Percentiles rank a stretch among this genome's conserved stretches.
Evolutionary conservation across 2,888 invertebrate genomes (phyloP).

Genomic region (Temnothorax rugatulus): DNA sequence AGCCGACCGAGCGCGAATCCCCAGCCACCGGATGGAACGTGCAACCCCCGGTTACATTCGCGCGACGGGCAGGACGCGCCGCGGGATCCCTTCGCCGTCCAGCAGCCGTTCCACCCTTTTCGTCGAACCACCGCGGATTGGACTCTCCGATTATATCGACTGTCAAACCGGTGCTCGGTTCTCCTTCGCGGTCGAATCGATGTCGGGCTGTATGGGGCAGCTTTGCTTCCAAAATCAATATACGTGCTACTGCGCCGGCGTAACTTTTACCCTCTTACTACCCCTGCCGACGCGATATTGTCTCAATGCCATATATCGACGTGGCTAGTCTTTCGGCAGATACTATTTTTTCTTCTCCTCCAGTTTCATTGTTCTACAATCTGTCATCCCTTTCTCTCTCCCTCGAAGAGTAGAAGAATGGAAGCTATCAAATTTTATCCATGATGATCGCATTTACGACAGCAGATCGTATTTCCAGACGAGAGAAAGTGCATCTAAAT

Average conservation of each 20-base stretch:
- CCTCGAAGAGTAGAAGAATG: neutral
- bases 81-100: neutral
- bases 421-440: neutral
- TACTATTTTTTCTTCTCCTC: constrained; percentile 37
- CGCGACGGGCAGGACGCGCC: neutral
- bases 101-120: constrained; percentile 36
- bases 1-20: constrained; percentile 17
- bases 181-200: constrained; percentile 78
- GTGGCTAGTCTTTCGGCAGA: constrained; percentile 38
- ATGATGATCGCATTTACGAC: neutral
- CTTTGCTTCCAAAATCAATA: constrained; percentile 83
- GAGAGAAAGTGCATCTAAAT: neutral
- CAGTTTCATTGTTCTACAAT: constrained; percentile 13
- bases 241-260: constrained; percentile 80
- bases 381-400: neutral
- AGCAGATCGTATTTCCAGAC: neutral
- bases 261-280: constrained; percentile 69
- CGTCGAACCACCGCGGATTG: constrained; percentile 21
- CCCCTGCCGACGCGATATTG: constrained; percentile 39
- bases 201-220: constrained; percentile 81
- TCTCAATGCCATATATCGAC: constrained; percentile 56
- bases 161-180: constrained; percentile 40
- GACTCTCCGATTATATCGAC: constrained; percentile 44
- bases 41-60: constrained; percentile 23
- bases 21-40: constrained; percentile 14